Percentiles rank a stretch among this genome's conserved stretches.
phyloP scores from a whole-genome alignment of 2,113 vertebrate species.

The Catagonus wagneri region DNA sequence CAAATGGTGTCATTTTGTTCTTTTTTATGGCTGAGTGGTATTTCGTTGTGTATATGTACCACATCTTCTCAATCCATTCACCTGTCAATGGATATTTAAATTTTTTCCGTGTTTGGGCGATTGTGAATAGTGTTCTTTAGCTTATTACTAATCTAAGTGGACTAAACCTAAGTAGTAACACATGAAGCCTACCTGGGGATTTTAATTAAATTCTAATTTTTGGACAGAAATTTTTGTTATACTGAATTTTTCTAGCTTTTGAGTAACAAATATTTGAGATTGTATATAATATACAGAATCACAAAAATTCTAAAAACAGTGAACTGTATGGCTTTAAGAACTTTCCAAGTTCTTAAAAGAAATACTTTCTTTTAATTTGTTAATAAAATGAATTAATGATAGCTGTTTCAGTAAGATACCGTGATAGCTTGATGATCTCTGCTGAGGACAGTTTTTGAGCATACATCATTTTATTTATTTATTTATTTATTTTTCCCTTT shows the following conservation, averaged over 20 bases:
- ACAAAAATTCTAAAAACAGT: neutral
- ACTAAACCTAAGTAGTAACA: neutral
- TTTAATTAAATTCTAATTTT: constrained; percentile 48
- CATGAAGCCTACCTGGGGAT: neutral
- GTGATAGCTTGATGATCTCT: neutral
- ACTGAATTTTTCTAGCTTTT: neutral
- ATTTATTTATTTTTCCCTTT: too few species aligned
- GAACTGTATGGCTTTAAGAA: neutral
- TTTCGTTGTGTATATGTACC: too few species aligned
- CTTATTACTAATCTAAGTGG: neutral
- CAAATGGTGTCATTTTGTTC: too few species aligned
- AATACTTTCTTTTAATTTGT: neutral
- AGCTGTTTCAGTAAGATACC: neutral
- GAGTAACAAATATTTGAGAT: neutral
- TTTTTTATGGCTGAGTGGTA: too few species aligned
- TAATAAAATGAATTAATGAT: constrained; percentile 15
- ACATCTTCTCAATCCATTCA: too few species aligned
- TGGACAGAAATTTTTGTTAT: neutral
- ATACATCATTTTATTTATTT: neutral
- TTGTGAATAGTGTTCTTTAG: neutral
- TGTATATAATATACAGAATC: neutral
- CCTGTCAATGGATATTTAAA: too few species aligned
- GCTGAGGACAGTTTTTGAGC: neutral
- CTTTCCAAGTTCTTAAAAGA: neutral
- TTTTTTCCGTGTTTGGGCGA: too few species aligned